Base-by-base conservation (phyloP, 2,888 invertebrate species). In the Perdita meconis region DNA sequence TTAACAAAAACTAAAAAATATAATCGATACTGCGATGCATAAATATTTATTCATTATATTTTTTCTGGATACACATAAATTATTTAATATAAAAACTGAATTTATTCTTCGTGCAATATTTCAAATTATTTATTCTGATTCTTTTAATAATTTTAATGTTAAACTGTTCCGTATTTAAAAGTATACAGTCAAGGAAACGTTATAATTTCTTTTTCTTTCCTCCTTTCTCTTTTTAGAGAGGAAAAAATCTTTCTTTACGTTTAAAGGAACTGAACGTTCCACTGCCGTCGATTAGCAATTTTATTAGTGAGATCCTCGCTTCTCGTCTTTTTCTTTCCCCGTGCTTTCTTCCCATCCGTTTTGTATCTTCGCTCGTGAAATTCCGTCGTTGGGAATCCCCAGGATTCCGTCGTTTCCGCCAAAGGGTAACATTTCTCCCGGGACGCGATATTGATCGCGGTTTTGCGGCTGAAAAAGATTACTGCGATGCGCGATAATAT, bases 381-480 rank as follows among this genome's bases (percentile, higher is more conserved):
- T 47, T 40, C 6, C 19, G 1, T 12, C 19, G 26, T 30, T 55
- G 24, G 44, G 22, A 22, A 44, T 19, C 64, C 24, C 16, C 36
- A 30, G 30, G 63, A 61, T 53, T 63, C 65, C 42, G 61, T 59
- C 63, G 59, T 76, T 80, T 76, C 81, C 72, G 68, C 53, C 71
- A 67, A 80, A 76, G 77, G 68, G 76, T 74, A 79, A 80, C 77
- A 70, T 71, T 80, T 81, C 73, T 71, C 83, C 73, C 61, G 78
- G 69, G 83, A 71, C 71, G 78, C 69, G 83, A 81, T 84, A 84
- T 83, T 73, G 83, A 83, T 84, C 82, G 83, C 69, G 75, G 79
- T 77, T 82, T 75, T 75, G 76, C 69, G 74, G 71, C 67, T 67
- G 78, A 83, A 81, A 70, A 81, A 83, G 83, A 83, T 83, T 79